Conservation (phyloP, 2,113 vertebrate species). For the Phycodurus eques region DNA sequence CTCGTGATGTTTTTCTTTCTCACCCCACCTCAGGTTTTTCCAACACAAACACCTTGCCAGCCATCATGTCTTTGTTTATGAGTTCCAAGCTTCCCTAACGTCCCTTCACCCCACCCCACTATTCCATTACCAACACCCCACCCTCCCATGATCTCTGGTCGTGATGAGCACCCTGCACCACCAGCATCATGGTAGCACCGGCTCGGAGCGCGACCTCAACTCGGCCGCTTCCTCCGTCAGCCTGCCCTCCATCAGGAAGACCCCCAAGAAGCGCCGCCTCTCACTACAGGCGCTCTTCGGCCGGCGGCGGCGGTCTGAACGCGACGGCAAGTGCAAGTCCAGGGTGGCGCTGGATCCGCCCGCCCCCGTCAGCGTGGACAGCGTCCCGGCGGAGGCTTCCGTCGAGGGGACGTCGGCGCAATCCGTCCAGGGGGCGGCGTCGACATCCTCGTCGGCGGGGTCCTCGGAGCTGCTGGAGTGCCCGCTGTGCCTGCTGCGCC, state of each 20-base stretch:
- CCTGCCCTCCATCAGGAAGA: constrained; percentile 90
- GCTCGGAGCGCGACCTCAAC: constrained; percentile 93
- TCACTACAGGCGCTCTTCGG: constrained; percentile 88
- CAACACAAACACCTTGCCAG: background rate
- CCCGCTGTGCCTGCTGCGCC: constrained; percentile 91
- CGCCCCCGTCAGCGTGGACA: constrained; percentile 84
- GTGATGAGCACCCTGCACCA: constrained; percentile 84
- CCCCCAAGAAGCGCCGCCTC: constrained; percentile 90
- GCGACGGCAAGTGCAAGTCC: constrained; percentile 85
- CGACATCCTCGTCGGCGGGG: constrained; percentile 35
- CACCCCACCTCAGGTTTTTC: constrained; percentile 26
- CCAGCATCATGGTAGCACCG: constrained; percentile 79
- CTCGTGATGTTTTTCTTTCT: constrained; percentile 1
- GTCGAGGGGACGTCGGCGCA: constrained; percentile 44
- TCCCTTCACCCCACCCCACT: constrained; percentile 11
- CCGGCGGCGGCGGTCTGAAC: constrained; percentile 72
- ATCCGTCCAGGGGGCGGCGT: constrained; percentile 66
- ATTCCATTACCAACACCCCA: background rate
- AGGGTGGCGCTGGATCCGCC: constrained; percentile 69
- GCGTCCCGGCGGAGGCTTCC: constrained; percentile 84
- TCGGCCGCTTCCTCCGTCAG: constrained; percentile 90
- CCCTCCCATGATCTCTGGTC: constrained; percentile 19
- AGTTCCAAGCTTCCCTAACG: background rate
- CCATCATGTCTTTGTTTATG: constrained; percentile 61
- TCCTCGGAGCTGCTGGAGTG: constrained; percentile 88